phyloP scores from a whole-genome alignment of 2,888 invertebrate species.

The Rhingia rostrata region DNA sequence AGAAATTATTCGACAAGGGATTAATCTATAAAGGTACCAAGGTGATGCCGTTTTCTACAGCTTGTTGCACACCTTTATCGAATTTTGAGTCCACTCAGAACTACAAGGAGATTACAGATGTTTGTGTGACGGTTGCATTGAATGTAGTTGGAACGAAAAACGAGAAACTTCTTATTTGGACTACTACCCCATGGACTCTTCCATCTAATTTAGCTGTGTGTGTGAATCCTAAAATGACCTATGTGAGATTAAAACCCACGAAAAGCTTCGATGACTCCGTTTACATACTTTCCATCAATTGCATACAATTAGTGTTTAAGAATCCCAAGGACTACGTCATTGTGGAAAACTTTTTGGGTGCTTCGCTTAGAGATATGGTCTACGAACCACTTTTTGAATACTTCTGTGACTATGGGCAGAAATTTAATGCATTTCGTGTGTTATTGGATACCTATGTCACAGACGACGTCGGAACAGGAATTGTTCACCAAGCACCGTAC shows the following conservation, averaged over 20 bases:
- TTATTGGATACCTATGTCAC: conserved; percentile 94
- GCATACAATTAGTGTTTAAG: conserved; percentile 90
- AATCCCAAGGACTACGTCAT: conserved; percentile 89
- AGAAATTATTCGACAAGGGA: conserved; percentile 95
- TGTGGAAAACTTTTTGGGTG: conserved; percentile 90
- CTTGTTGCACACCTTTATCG: conserved; percentile 96
- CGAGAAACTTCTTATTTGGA: conserved; percentile 86
- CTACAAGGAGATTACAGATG: conserved; percentile 97
- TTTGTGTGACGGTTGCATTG: conserved; percentile 93
- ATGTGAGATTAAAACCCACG: conserved; percentile 89
- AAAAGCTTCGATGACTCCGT: neutral
- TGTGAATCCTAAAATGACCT: conserved; percentile 92
- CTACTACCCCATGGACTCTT: conserved; percentile 98
- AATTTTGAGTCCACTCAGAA: conserved; percentile 99
- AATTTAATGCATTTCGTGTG: conserved; percentile 90
- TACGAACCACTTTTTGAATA: conserved; percentile 92
- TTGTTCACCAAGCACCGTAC: conserved; percentile 98
- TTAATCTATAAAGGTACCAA: conserved; percentile 97
- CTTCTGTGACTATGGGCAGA: conserved; percentile 88
- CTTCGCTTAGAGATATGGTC: conserved; percentile 88
- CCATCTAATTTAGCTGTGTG: conserved; percentile 96
- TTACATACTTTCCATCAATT: conserved; percentile 88
- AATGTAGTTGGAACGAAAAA: conserved; percentile 86
- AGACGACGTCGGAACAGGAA: conserved; percentile 96
- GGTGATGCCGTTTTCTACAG: conserved; percentile 98